Percentiles rank a stretch among this genome's conserved stretches.
phyloP scores from a whole-genome alignment of 1,140 invertebrate species.

The Lepidurus arcticus region DNA sequence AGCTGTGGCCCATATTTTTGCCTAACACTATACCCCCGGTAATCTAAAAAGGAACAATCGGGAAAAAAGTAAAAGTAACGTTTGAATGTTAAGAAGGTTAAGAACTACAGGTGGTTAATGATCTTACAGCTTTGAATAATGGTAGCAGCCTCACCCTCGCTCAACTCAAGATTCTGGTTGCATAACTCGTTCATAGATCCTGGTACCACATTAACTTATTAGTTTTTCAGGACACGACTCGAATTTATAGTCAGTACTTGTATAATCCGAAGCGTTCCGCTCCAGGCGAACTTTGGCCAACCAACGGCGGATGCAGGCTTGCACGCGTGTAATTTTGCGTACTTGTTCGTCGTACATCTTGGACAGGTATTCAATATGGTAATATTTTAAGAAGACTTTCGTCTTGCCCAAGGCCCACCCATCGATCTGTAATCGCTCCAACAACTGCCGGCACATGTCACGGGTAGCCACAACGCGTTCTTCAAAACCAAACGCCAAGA shows the following conservation, averaged over 20 bases:
- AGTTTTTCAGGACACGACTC: not conserved
- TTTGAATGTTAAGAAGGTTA: not conserved
- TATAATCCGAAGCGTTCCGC: not conserved
- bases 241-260: not conserved
- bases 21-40: conserved; percentile 58
- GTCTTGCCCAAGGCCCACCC: conserved; percentile 77
- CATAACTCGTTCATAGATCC: conserved; percentile 29
- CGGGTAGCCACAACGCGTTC: conserved; percentile 62
- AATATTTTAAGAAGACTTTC: conserved; percentile 80
- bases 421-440: conserved; percentile 68
- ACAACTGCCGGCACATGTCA: conserved; percentile 63
- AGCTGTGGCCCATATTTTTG: conserved; percentile 55
- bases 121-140: conserved; percentile 61
- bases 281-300: conserved; percentile 52
- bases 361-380: conserved; percentile 73
- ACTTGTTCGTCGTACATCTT: conserved; percentile 69
- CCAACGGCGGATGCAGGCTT: conserved; percentile 65
- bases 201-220: conserved; percentile 23
- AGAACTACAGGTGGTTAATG: conserved; percentile 36
- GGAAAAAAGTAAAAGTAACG: conserved; percentile 11
- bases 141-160: conserved; percentile 50
- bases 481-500: conserved; percentile 67
- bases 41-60: conserved; percentile 47
- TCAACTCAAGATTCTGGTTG: conserved; percentile 37
- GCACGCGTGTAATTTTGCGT: conserved; percentile 62